Evolutionary conservation across 1,140 invertebrate species (phyloP), one percentile per base, ranked within the genome.

Genomic region (Eciton burchellii): DNA sequence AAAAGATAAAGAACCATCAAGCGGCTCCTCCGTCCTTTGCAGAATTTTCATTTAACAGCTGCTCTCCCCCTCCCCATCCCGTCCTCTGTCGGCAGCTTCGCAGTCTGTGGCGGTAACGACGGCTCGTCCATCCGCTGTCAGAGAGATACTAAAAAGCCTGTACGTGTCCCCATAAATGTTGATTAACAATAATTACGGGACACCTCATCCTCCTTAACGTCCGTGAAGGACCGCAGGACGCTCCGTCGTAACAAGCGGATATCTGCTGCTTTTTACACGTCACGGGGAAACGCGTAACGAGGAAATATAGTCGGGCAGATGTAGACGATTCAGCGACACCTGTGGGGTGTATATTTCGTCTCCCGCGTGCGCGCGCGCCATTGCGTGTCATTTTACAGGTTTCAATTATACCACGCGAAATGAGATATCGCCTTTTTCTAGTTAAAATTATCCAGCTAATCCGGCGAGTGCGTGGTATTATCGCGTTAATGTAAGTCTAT

Each of bases 161-260:
- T 87, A 84, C 82, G 60, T 88, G 87, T 88, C 86, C 70, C 86
- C 86, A 88, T 88, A 88, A 88, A 88, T 88, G 79, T 88, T 88
- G 85, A 88, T 88, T 88, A 88, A 85, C 87, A 74, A 85, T 88
- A 65, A 88, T 88, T 88, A 88, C 56, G 71, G 57, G 52, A 24
- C 63, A 56, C 73, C 60, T 62, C 57, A 35, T 11, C 65, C 84
- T 74, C 70, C 59, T 81, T 65, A 83, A 82, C 68, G 65, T 68
- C 71, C 71, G n/a, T 59, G 24, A 82, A 45, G 70, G 62, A 70
- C 81, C 68, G 45, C 59, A 8, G 62, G 62, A 3, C 43, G 81
- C 14, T 24, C 65, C 24, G 49, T 49, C 54, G 49, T 49, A 14
- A n/a, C 74, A 19, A n/a, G 41, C 29, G 59, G 11, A 66, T 68